Evolutionary conservation across 2,888 invertebrate genomes (phyloP).

Genomic region (Eupithecia pulchellata): DNA sequence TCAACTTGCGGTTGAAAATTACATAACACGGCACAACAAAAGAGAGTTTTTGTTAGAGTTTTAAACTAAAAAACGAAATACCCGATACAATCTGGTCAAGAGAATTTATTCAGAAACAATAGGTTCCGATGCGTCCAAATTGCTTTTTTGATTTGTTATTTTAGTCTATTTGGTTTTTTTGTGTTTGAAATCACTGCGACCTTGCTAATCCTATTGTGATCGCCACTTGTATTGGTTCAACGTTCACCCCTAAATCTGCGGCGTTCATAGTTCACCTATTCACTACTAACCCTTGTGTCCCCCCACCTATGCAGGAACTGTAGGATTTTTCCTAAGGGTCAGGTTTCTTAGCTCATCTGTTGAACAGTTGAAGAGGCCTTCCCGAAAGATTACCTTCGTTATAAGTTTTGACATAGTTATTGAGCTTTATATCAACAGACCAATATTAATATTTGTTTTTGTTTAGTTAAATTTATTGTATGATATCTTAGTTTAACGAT

Average conservation of each 20-base stretch:
- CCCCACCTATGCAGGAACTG: background rate
- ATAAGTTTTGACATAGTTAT: too few species aligned
- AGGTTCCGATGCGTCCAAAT: background rate
- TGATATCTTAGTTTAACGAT: too few species aligned
- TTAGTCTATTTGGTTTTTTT: background rate
- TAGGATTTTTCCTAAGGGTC: background rate
- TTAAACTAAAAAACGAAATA: background rate
- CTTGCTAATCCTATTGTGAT: background rate
- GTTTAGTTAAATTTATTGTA: too few species aligned
- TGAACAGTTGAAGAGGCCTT: too few species aligned
- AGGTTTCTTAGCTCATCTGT: background rate
- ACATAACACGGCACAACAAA: conserved; percentile 8
- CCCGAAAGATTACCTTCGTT: too few species aligned
- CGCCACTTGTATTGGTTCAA: background rate
- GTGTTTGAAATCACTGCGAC: background rate
- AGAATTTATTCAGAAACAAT: background rate
- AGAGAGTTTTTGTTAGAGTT: background rate
- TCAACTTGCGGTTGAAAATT: conserved; percentile 2
- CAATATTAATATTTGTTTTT: too few species aligned
- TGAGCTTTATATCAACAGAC: too few species aligned
- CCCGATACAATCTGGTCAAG: background rate
- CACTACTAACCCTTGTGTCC: background rate
- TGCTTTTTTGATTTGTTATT: background rate
- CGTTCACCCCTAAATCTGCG: background rate
- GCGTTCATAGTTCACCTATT: background rate